A percentile compares a stretch with the other conserved stretches of the same genome.
These are phyloP conservation scores for Pseudomyrmex concolor DNA, from an alignment of 1,140 invertebrate species.

Conservation along the genomic window DNA sequence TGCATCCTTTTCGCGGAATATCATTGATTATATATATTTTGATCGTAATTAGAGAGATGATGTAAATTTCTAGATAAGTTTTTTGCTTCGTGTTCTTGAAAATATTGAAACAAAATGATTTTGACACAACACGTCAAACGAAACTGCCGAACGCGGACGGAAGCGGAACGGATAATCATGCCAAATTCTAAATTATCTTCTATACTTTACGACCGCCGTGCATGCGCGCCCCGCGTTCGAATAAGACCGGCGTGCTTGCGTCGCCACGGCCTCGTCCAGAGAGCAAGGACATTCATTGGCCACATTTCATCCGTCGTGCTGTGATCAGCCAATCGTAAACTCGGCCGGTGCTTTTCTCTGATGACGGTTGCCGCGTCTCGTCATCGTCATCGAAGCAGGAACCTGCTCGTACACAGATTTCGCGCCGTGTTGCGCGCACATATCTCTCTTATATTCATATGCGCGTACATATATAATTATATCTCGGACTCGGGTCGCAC, in stretches of 20 bases:
- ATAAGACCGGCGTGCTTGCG: conserved; percentile 55
- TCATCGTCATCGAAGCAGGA: conserved; percentile 6
- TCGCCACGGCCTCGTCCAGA: conserved; percentile 65
- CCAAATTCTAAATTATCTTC: conserved; percentile 52
- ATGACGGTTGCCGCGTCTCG: conserved; percentile 28
- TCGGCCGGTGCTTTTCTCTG: conserved; percentile 61
- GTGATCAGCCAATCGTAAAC: conserved; percentile 65
- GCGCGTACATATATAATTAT: background rate
- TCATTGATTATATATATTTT: background rate
- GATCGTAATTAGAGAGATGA: too few species aligned
- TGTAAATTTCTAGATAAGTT: too few species aligned
- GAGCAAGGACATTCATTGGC: conserved; percentile 72
- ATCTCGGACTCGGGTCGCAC: background rate
- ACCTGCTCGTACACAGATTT: conserved; percentile 46
- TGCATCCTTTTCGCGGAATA: background rate
- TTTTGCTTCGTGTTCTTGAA: too few species aligned
- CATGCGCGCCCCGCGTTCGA: conserved; percentile 38
- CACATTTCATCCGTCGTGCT: conserved; percentile 66
- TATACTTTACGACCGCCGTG: conserved; percentile 17
- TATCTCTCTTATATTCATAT: background rate
- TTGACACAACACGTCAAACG: background rate
- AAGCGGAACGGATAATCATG: conserved; percentile 20
- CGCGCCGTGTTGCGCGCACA: conserved; percentile 15
- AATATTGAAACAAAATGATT: conserved; percentile 9
- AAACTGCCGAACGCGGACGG: conserved; percentile 13